phyloP scores from a whole-genome alignment of 2,888 invertebrate genomes.

The Tetramorium bicarinatum region DNA sequence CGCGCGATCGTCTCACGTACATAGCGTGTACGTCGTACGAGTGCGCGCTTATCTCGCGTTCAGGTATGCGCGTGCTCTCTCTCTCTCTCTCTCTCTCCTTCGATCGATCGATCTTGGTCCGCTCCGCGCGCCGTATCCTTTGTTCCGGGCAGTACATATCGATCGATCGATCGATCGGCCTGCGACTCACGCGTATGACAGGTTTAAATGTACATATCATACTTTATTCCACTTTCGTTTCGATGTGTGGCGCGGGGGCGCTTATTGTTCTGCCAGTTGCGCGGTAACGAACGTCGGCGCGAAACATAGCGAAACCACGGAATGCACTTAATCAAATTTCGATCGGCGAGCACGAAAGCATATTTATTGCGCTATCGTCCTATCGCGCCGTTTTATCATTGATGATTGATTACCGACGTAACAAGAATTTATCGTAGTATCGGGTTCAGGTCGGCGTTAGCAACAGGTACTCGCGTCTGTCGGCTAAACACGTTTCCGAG shows the following conservation, averaged over 20 bases:
- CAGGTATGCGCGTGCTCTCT: conserved; percentile 8
- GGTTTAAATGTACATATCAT: conserved; percentile 46
- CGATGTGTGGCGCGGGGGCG: conserved; percentile 13
- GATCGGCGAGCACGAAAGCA: conserved; percentile 59
- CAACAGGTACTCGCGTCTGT: conserved; percentile 72
- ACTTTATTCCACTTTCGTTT: conserved; percentile 54
- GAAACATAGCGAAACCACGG: conserved; percentile 49
- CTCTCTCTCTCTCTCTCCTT: not conserved
- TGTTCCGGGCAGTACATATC: conserved; percentile 2
- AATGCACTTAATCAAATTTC: conserved; percentile 52
- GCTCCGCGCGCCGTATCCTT: conserved; percentile 34
- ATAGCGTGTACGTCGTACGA: conserved; percentile 45
- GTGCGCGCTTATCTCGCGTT: conserved; percentile 1
- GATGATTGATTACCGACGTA: conserved; percentile 71
- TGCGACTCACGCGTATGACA: conserved; percentile 29
- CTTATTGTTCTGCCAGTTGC: conserved; percentile 46
- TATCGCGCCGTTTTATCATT: conserved; percentile 73
- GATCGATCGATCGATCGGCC: conserved; percentile 20
- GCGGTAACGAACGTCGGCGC: conserved; percentile 35
- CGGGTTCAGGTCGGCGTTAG: conserved; percentile 64
- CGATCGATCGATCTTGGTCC: conserved; percentile 58
- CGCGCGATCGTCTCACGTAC: conserved; percentile 62
- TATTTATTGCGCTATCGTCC: conserved; percentile 69
- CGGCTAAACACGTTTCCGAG: conserved; percentile 57
- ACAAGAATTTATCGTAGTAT: conserved; percentile 76